Evolutionary conservation across 1,140 invertebrate species (phyloP).

Genomic region (Lithobius niger): DNA sequence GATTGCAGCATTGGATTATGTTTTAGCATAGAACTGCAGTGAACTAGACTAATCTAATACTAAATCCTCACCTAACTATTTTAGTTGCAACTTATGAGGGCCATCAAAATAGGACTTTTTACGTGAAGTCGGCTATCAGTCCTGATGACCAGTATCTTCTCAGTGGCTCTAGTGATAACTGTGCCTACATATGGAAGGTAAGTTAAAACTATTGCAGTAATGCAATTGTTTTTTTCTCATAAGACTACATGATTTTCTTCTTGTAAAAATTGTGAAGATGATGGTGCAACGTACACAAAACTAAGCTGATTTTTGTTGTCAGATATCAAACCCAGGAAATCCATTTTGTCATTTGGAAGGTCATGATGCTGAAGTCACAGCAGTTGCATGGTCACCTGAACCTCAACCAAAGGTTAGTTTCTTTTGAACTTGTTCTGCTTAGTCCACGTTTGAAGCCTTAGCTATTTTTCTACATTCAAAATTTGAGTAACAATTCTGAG

Average conservation of each 20-base stretch:
- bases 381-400: slow-evolving; percentile 55
- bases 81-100: slow-evolving; percentile 38
- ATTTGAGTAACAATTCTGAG: too few relatives aligned
- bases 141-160: slow-evolving; percentile 61
- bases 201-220: slow-evolving; percentile 1
- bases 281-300: not conserved
- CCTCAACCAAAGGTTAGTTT: slow-evolving; percentile 36
- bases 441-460: too few relatives aligned
- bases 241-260: not conserved
- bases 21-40: too few relatives aligned
- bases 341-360: slow-evolving; percentile 53
- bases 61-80: not conserved
- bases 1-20: too few relatives aligned
- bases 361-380: slow-evolving; percentile 67
- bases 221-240: not conserved
- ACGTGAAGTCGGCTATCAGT: slow-evolving; percentile 64
- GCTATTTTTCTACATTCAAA: too few relatives aligned
- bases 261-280: not conserved
- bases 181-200: slow-evolving; percentile 67
- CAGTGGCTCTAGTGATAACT: slow-evolving; percentile 68
- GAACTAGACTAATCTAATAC: too few relatives aligned
- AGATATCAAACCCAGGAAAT: slow-evolving; percentile 14
- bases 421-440: not conserved
- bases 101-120: slow-evolving; percentile 61
- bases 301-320: not conserved